A percentile compares a stretch with the other conserved stretches of the same genome.
These are phyloP conservation scores for Lepidurus apus DNA, from an alignment of 1,140 invertebrate species.

Conservation along the genomic window DNA sequence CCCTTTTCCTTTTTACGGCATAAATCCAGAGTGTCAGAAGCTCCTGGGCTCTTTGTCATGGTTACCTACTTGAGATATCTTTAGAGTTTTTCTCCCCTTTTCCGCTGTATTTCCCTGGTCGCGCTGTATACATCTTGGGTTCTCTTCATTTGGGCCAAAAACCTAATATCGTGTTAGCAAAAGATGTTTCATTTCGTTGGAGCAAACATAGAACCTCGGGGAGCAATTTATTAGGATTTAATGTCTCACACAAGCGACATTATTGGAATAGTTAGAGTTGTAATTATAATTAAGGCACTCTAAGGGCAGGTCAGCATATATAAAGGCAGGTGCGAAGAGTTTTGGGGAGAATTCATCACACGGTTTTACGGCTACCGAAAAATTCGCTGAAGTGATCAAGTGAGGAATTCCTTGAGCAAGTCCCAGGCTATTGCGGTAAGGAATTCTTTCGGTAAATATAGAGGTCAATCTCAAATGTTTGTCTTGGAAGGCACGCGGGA, in stretches of 20 bases:
- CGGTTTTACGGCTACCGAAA: neutral
- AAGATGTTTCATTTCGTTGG: slow-evolving; percentile 20
- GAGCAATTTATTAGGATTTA: slow-evolving; percentile 3
- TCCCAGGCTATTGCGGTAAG: neutral
- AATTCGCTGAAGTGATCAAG: neutral
- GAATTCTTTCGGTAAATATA: neutral
- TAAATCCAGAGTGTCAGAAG: slow-evolving; percentile 14
- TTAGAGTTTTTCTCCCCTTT: neutral
- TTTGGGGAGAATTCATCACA: neutral
- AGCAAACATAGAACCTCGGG: neutral
- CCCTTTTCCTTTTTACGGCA: neutral
- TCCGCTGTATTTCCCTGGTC: neutral
- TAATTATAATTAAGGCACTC: slow-evolving; percentile 5
- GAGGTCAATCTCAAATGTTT: neutral
- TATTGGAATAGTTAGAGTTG: neutral
- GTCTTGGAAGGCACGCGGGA: slow-evolving; percentile 5
- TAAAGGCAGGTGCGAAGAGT: neutral
- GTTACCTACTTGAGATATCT: slow-evolving; percentile 16
- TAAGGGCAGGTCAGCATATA: neutral
- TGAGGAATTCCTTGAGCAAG: neutral
- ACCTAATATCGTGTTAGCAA: neutral
- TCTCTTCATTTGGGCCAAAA: neutral
- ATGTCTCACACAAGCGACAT: slow-evolving; percentile 13
- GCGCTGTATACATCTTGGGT: neutral
- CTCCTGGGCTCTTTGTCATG: neutral